These are phyloP conservation scores for Eufriesea mexicana DNA, from an alignment of 1,140 invertebrate genomes.

Conservation along the genomic window DNA sequence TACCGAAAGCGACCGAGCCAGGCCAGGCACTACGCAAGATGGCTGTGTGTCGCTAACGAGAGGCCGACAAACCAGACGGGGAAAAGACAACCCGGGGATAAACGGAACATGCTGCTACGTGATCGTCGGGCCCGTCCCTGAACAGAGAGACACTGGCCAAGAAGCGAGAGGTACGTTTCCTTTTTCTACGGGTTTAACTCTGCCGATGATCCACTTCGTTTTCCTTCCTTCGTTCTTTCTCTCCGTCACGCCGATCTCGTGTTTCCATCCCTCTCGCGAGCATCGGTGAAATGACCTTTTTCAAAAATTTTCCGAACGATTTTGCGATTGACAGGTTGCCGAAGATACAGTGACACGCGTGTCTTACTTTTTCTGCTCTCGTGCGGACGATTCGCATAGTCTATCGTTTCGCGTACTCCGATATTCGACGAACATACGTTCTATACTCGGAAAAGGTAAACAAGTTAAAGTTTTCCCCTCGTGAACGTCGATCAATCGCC, in stretches of 20 bases:
- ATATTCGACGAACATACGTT: background rate
- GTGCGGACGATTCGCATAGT: conserved; percentile 14
- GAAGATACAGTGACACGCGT: background rate
- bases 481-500: background rate
- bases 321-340: conserved; percentile 42
- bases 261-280: background rate
- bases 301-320: background rate
- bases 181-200: background rate
- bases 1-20: conserved; percentile 69
- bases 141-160: conserved; percentile 76
- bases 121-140: conserved; percentile 72
- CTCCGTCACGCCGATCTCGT: background rate
- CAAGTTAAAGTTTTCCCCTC: conserved; percentile 29
- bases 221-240: conserved; percentile 7
- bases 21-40: conserved; percentile 72
- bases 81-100: conserved; percentile 65
- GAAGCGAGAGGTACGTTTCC: conserved; percentile 71
- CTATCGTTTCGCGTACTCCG: conserved; percentile 5
- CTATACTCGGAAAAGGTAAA: conserved; percentile 45
- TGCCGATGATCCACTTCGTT: background rate
- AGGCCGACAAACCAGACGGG: conserved; percentile 65
- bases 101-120: conserved; percentile 74
- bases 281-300: background rate
- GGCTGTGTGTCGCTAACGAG: conserved; percentile 73
- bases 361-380: background rate